Conservation (phyloP, 2,113 vertebrate species). For the Lagopus leucura region DNA sequence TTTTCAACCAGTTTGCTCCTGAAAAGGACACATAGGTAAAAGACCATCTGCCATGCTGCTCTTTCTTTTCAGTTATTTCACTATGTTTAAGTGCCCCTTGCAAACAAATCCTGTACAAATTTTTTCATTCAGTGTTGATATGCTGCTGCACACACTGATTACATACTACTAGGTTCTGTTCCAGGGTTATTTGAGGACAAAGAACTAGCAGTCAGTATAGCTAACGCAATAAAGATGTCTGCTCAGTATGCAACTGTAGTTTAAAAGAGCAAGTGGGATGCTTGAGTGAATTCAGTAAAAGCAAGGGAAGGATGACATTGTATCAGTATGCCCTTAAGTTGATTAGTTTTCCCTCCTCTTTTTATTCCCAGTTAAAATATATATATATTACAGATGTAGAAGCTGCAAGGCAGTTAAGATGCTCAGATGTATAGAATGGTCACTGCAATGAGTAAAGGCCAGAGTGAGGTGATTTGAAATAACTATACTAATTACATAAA, state of each 20-base stretch:
- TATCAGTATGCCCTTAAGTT: background rate
- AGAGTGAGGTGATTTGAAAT: background rate
- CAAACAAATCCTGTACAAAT: background rate
- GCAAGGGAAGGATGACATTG: slow-evolving; percentile 5
- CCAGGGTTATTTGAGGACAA: slow-evolving; percentile 62
- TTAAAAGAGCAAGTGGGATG: slow-evolving; percentile 37
- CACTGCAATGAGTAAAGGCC: background rate
- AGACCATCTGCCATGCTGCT: background rate
- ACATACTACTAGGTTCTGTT: slow-evolving; percentile 8
- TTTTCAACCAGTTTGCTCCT: background rate
- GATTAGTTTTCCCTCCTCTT: background rate
- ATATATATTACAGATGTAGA: background rate
- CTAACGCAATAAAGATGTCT: slow-evolving; percentile 22
- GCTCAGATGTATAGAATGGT: background rate
- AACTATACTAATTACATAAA: background rate
- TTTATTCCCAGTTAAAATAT: background rate
- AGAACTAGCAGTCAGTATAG: slow-evolving; percentile 1
- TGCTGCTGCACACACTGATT: background rate
- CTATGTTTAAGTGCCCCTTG: background rate
- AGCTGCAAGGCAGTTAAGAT: background rate
- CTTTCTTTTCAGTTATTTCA: background rate
- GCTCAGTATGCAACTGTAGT: slow-evolving; percentile 52
- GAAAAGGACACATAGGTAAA: background rate
- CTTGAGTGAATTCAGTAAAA: slow-evolving; percentile 38
- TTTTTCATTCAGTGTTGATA: background rate